phyloP scores from a whole-genome alignment of 2,797 vertebrate species.

The Gymnoscopelus braueri region DNA sequence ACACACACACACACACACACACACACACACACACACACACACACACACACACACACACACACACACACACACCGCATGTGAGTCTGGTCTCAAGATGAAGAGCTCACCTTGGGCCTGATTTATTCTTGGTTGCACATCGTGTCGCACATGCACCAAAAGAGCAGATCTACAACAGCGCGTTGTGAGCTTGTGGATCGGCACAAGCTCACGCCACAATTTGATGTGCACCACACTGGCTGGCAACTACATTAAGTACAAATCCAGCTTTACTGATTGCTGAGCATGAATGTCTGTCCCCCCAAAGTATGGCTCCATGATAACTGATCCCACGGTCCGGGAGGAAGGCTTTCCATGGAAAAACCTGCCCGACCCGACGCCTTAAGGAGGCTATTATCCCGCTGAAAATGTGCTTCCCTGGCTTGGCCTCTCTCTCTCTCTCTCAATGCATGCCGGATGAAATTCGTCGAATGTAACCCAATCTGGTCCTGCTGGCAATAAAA shows the following conservation, averaged over 20 bases:
- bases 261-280: not conserved
- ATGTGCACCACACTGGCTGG: no score
- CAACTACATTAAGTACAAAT: no score
- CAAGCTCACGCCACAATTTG: no score
- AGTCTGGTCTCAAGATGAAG: no score
- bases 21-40: no score
- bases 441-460: conserved; percentile 38
- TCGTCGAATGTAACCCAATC: conserved; percentile 47
- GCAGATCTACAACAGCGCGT: no score
- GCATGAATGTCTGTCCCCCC: not conserved
- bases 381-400: conserved; percentile 37
- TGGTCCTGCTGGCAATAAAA: conserved; percentile 51
- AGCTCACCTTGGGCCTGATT: no score
- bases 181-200: no score
- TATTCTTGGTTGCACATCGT: not conserved
- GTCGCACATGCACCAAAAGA: not conserved
- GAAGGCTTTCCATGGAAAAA: conserved; percentile 6
- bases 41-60: no score
- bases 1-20: no score
- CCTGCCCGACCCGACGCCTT: conserved; percentile 22
- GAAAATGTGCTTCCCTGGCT: conserved; percentile 28
- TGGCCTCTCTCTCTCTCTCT: conserved; percentile 19
- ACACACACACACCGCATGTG: no score
- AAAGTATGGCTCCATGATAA: conserved; percentile 1
- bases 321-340: conserved; percentile 17